Base-by-base conservation (phyloP, 2,113 vertebrate genomes). In the Microcebus lehilahytsara region DNA sequence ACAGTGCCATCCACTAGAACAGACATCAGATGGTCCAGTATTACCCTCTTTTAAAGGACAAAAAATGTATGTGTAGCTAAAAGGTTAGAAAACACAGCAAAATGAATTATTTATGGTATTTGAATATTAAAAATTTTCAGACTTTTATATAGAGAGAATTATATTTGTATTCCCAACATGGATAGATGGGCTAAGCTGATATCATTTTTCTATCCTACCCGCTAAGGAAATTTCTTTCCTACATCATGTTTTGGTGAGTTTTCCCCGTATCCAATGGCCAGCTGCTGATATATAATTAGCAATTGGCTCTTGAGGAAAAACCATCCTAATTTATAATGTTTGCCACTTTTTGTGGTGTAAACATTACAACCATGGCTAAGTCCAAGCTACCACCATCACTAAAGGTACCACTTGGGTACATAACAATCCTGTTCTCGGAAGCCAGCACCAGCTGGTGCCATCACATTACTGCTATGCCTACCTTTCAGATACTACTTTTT, bases 71-170 rank as follows among this genome's bases (percentile, higher is more conserved):
- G 5, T 69, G 49, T 96, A 80, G 12, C 11, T 88, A 17, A 87
- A 75, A 69, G 69, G 42, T 42, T 91, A 88, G 66, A 91, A 93
- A 93, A 71, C 6, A 67, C 17, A 74, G 9, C 8, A 93, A 83
- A n/a, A 53, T 5, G 17, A 91, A 53, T 58, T 72, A 16, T 78
- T 81, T 74, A 46, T 78, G 46, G 9, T 1, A 42, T 51, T 51
- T 78, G 34, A 40, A 77, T 72, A 69, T 34, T 67, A 34, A 84
- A 93, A 2, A n/a, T 74, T 74, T 85, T 66, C 34, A 79, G 5
- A 58, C 2, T 37, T 85, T 25, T 51, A 46, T 60, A 37, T 40
- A 37, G 34, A 51, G 34, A 51, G 0, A 75, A 46, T 89, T 78
- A 23, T 0, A 42, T 89, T 58, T 42, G n/a, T 71, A 14, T 83